phyloP scores from a whole-genome alignment of 2,113 vertebrate genomes.

The Microtus richardsoni region DNA sequence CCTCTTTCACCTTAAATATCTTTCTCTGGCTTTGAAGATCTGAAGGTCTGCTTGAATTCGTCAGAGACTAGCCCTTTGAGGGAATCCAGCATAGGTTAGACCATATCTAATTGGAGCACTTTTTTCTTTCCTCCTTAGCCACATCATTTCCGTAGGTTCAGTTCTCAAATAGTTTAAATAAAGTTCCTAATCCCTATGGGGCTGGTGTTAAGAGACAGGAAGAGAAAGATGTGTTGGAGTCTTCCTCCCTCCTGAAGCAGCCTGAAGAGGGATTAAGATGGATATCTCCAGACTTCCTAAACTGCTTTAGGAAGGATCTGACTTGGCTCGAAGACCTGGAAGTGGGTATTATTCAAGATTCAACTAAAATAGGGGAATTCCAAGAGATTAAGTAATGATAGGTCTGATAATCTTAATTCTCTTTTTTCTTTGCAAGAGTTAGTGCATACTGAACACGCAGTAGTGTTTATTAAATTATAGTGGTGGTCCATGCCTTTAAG shows the following conservation, averaged over 20 bases:
- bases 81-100: background rate
- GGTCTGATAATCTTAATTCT: background rate
- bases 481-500: background rate
- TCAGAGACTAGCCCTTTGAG: background rate
- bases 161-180: background rate
- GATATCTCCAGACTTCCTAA: background rate
- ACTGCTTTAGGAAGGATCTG: background rate
- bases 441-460: background rate
- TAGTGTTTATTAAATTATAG: background rate
- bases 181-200: background rate
- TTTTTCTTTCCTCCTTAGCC: background rate
- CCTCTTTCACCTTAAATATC: slow-evolving; percentile 37
- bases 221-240: background rate
- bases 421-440: background rate
- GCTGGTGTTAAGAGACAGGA: background rate
- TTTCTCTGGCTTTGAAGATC: background rate
- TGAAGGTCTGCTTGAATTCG: background rate
- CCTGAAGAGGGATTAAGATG: background rate
- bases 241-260: background rate
- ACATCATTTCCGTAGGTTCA: background rate
- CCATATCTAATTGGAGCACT: background rate
- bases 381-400: background rate
- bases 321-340: background rate
- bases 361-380: background rate
- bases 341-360: background rate